Percentiles rank a stretch among this genome's conserved stretches.
Evolutionary conservation across 2,888 invertebrate genomes (phyloP).

Genomic region (Synergus itoensis): DNA sequence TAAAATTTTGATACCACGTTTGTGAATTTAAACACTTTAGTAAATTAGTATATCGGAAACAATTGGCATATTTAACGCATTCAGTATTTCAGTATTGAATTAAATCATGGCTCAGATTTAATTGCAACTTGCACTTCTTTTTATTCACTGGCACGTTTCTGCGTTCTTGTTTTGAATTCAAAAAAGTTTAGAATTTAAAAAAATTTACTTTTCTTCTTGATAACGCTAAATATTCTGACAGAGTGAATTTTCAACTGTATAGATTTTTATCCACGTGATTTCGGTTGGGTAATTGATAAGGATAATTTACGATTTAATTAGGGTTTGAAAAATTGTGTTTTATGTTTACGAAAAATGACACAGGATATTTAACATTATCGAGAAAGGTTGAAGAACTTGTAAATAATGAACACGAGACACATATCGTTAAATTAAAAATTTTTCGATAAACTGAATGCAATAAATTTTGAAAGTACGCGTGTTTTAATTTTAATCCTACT

Average conservation of each 20-base stretch:
- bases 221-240: background rate
- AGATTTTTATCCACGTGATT: background rate
- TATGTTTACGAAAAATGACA: background rate
- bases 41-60: slow-evolving; percentile 10
- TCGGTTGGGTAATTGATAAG: background rate
- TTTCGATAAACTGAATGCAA: background rate
- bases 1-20: slow-evolving; percentile 1
- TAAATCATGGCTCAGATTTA: background rate
- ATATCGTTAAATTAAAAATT: slow-evolving; percentile 7
- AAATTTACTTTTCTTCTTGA: background rate
- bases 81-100: background rate
- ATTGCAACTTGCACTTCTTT: background rate
- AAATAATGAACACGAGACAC: slow-evolving; percentile 28
- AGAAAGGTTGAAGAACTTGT: slow-evolving; percentile 5
- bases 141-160: background rate
- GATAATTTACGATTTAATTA: background rate
- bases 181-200: background rate
- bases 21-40: background rate
- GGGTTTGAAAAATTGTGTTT: background rate
- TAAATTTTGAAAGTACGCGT: slow-evolving; percentile 14
- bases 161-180: background rate
- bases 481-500: slow-evolving; percentile 10
- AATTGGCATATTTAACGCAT: background rate
- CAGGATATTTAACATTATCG: background rate
- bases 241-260: background rate